These are phyloP conservation scores for Zaprionus obscuricornis DNA, from an alignment of 2,888 invertebrate species.

Conservation along the genomic window DNA sequence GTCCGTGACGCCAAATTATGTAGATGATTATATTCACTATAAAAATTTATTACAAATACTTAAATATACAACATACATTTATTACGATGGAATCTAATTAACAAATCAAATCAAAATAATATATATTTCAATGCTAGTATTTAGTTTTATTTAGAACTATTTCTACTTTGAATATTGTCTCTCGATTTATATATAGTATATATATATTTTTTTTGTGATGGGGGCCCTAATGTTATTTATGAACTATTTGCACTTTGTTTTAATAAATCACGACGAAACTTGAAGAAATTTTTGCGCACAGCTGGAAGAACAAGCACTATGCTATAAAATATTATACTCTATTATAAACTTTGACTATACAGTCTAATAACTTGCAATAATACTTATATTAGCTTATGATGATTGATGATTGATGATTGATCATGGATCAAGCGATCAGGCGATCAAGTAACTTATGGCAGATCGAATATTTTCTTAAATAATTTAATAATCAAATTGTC, in stretches of 20 bases:
- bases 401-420: slow-evolving; percentile 48
- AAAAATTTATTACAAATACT: slow-evolving; percentile 9
- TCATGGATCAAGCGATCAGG: slow-evolving; percentile 69
- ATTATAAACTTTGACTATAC: slow-evolving; percentile 11
- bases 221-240: slow-evolving; percentile 58
- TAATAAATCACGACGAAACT: slow-evolving; percentile 34
- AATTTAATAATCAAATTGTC: slow-evolving; percentile 38
- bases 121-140: slow-evolving; percentile 22
- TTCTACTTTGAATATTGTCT: slow-evolving; percentile 27
- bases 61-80: background rate
- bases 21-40: slow-evolving; percentile 16
- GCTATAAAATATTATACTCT: slow-evolving; percentile 15
- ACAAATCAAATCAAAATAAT: slow-evolving; percentile 45
- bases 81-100: slow-evolving; percentile 20
- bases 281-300: slow-evolving; percentile 32
- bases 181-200: slow-evolving; percentile 1
- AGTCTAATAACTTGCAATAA: slow-evolving; percentile 49
- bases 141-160: slow-evolving; percentile 37
- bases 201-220: slow-evolving; percentile 3
- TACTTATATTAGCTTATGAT: slow-evolving; percentile 39
- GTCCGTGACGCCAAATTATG: slow-evolving; percentile 31
- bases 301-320: slow-evolving; percentile 30
- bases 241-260: slow-evolving; percentile 70
- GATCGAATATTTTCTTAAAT: slow-evolving; percentile 53
- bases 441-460: too few relatives aligned